A percentile compares a stretch with the other conserved stretches of the same genome.
phyloP scores from a whole-genome alignment of 2,888 invertebrate genomes.

The Polia nebulosa region DNA sequence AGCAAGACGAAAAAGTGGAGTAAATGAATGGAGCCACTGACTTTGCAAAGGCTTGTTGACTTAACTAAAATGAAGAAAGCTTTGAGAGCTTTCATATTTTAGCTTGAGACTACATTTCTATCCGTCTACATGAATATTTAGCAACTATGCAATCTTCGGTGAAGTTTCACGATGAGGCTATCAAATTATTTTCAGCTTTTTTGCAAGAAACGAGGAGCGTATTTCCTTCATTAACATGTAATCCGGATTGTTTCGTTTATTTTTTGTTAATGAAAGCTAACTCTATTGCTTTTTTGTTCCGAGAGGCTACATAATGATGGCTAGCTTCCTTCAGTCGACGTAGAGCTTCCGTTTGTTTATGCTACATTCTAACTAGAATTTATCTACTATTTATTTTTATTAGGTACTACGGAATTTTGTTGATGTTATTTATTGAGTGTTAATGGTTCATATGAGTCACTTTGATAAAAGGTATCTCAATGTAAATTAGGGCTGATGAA shows the following conservation, averaged over 20 bases:
- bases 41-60: conserved; percentile 48
- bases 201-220: conserved; percentile 14
- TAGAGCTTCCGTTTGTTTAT: conserved; percentile 53
- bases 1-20: conserved; percentile 30
- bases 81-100: conserved; percentile 51
- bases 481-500: conserved; percentile 13
- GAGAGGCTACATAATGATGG: conserved; percentile 34
- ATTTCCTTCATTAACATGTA: conserved; percentile 48
- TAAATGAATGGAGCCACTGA: conserved; percentile 47
- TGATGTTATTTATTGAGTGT: conserved; percentile 46
- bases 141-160: conserved; percentile 57
- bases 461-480: conserved; percentile 23
- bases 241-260: conserved; percentile 38
- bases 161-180: conserved; percentile 41
- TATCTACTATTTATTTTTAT: conserved; percentile 46
- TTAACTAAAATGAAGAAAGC: conserved; percentile 60
- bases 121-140: conserved; percentile 55
- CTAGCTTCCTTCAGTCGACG: conserved; percentile 46
- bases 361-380: conserved; percentile 36
- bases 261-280: conserved; percentile 55
- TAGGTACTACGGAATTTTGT: conserved; percentile 44
- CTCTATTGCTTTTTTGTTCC: conserved; percentile 53
- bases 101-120: conserved; percentile 45
- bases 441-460: conserved; percentile 23
- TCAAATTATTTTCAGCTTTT: conserved; percentile 46